These are phyloP conservation scores for Aegithalos caudatus DNA, from an alignment of 2,113 vertebrate genomes.

Conservation along the genomic window DNA sequence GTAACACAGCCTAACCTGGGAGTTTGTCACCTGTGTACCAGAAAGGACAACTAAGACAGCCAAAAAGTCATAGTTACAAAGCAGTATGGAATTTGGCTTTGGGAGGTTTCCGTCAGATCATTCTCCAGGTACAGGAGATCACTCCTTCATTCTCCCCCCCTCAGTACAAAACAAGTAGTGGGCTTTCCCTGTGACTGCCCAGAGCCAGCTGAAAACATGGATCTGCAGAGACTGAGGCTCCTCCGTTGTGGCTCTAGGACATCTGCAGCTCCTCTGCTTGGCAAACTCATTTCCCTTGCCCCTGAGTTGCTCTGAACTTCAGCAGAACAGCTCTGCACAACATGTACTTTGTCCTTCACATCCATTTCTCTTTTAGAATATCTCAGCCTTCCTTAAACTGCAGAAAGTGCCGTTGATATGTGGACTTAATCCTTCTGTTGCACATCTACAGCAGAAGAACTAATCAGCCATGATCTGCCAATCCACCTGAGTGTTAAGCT, in stretches of 20 bases:
- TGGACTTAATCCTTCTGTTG: not conserved
- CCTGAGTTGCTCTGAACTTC: not conserved
- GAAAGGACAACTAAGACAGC: not conserved
- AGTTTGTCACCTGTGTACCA: not conserved
- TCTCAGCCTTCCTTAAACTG: not conserved
- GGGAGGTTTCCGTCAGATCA: not conserved
- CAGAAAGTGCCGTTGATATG: not conserved
- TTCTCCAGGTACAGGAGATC: not conserved
- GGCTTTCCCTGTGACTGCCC: not conserved
- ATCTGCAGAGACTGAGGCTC: not conserved
- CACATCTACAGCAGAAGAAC: not conserved
- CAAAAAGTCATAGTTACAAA: not conserved
- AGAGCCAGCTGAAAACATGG: not conserved
- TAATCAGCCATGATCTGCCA: not conserved
- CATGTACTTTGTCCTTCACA: rapidly evolving
- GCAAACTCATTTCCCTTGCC: not conserved
- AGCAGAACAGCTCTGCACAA: not conserved
- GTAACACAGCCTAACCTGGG: not conserved
- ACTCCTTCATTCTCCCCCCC: not conserved
- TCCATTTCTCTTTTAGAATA: not conserved
- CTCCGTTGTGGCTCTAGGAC: rapidly evolving
- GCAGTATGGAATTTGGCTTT: not conserved
- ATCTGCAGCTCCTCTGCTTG: not conserved
- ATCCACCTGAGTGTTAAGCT: not conserved
- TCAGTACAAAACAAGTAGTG: rapidly evolving